phyloP scores from a whole-genome alignment of 2,113 vertebrate species.

The Oplegnathus fasciatus region DNA sequence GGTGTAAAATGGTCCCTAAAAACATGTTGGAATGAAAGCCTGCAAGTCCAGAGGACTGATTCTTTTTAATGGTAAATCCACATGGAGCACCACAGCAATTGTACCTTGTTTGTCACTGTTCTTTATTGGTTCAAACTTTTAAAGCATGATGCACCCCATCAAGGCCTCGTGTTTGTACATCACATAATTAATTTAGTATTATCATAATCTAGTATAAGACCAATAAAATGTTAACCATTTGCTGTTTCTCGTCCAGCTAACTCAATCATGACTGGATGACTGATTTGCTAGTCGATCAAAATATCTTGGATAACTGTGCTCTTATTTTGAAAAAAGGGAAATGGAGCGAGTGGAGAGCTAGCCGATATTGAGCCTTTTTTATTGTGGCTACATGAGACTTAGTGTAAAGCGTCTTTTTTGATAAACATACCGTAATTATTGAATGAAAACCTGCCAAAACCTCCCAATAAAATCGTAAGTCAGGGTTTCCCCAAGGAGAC shows the following conservation, averaged over 20 bases:
- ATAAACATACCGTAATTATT: background rate
- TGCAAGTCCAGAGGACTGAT: background rate
- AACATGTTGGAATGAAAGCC: slow-evolving; percentile 6
- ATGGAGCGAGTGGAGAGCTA: background rate
- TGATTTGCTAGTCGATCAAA: background rate
- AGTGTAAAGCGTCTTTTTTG: background rate
- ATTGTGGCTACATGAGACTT: background rate
- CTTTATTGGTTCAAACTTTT: background rate
- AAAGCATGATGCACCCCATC: background rate
- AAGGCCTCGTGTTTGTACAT: background rate
- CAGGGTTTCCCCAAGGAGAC: background rate
- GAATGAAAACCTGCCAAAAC: background rate
- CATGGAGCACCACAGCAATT: too few species aligned
- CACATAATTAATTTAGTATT: background rate
- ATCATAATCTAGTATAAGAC: background rate
- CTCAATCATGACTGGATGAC: background rate
- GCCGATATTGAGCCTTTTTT: too few species aligned
- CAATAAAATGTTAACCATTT: background rate
- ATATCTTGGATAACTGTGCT: background rate
- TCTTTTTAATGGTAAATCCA: background rate
- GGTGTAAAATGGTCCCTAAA: slow-evolving; percentile 11
- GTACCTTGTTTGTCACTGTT: too few species aligned
- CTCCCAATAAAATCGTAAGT: background rate
- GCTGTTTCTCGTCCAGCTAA: too few species aligned
- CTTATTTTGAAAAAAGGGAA: background rate